Percentiles rank a stretch among this genome's conserved stretches.
phyloP scores from a whole-genome alignment of 2,113 vertebrate species.

The Beaufortia kweichowensis region DNA sequence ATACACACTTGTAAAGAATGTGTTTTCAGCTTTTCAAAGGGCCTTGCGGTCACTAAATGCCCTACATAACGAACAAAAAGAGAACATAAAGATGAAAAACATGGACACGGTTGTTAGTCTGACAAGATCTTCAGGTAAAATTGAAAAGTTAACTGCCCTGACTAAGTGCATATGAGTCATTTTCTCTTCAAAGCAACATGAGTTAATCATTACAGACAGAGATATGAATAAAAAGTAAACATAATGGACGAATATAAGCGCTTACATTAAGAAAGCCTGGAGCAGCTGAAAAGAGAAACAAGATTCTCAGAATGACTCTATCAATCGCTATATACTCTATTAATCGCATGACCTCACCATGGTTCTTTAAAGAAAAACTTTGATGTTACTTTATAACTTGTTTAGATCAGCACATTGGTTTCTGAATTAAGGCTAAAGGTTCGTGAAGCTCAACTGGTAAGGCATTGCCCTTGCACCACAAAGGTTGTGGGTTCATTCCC shows the following conservation, averaged over 20 bases:
- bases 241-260: background rate
- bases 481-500: too few relatives aligned
- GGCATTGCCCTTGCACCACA: too few relatives aligned
- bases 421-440: too few relatives aligned
- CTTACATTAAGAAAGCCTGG: background rate
- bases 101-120: background rate
- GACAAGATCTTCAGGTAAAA: constrained; percentile 3
- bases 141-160: constrained; percentile 9
- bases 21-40: background rate
- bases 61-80: too few relatives aligned
- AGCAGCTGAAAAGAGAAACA: background rate
- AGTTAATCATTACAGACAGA: constrained; percentile 28
- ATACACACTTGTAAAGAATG: background rate
- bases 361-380: background rate
- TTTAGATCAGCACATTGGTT: background rate
- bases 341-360: too few relatives aligned
- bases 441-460: too few relatives aligned
- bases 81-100: background rate
- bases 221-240: constrained; percentile 8
- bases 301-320: background rate
- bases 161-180: background rate
- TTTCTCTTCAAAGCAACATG: constrained; percentile 25
- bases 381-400: background rate
- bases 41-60: background rate
- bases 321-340: background rate